phyloP scores from a whole-genome alignment of 2,113 vertebrate genomes.

The Eurystomus gularis region DNA sequence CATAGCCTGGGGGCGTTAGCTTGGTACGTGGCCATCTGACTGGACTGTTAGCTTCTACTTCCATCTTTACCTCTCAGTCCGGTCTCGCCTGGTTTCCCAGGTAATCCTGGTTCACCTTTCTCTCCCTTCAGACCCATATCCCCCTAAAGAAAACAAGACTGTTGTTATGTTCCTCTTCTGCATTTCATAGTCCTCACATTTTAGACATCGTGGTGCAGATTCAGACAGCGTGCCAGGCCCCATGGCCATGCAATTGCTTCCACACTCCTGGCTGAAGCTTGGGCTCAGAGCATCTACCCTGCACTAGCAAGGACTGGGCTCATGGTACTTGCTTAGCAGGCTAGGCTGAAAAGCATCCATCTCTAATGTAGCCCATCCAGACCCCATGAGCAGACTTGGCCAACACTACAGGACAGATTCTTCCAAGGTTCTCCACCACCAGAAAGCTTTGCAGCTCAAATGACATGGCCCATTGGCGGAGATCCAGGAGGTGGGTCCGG shows the following conservation, averaged over 20 bases:
- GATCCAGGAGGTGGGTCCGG: neutral
- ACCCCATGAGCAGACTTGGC: fast-evolving
- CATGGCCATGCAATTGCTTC: neutral
- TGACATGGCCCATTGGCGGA: neutral
- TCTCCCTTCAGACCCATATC: constrained; percentile 79
- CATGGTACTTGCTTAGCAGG: neutral
- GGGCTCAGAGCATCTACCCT: neutral
- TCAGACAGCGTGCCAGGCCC: neutral
- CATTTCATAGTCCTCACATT: neutral
- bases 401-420: neutral
- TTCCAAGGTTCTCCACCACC: neutral
- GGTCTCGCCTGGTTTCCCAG: constrained; percentile 77
- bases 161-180: neutral
- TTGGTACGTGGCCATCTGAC: neutral
- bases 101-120: constrained; percentile 74
- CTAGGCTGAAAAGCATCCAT: neutral
- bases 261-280: neutral
- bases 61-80: constrained; percentile 95
- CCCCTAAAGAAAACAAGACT: constrained; percentile 71
- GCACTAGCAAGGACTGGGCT: neutral
- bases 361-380: neutral
- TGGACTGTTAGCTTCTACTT: constrained; percentile 77
- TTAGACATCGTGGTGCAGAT: fast-evolving
- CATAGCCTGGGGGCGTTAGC: neutral
- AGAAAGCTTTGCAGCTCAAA: neutral